Conservation (phyloP, 2,113 vertebrate genomes). For the Daboia siamensis region DNA sequence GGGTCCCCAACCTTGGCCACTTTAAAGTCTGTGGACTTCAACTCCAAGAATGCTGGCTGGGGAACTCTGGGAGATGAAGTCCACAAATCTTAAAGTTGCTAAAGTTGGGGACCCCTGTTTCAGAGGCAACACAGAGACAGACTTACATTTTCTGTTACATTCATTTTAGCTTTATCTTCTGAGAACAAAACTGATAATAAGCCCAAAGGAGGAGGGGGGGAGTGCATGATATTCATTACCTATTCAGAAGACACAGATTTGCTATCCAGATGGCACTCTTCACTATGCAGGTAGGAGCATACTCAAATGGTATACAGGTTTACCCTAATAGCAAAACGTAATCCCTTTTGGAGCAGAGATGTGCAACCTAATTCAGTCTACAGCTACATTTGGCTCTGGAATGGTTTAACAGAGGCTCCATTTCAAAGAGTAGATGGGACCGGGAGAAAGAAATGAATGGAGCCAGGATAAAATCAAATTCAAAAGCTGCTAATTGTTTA, state of each 20-base stretch:
- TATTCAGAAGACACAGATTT: conserved; percentile 15
- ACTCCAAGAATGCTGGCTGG: too few species aligned
- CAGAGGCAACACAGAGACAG: background rate
- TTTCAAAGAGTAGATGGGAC: background rate
- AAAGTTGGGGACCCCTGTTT: background rate
- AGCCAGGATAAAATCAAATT: background rate
- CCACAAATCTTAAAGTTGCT: too few species aligned
- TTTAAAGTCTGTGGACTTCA: too few species aligned
- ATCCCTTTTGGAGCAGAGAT: background rate
- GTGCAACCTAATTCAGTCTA: background rate
- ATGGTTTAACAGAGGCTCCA: background rate
- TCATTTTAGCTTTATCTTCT: background rate
- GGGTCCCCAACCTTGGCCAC: too few species aligned
- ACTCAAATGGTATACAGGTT: background rate
- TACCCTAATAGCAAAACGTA: background rate
- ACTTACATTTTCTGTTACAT: background rate
- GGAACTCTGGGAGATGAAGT: too few species aligned
- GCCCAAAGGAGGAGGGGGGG: background rate
- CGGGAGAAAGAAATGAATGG: background rate
- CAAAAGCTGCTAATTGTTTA: background rate
- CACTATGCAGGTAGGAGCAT: background rate
- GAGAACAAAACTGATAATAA: background rate
- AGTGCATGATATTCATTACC: background rate
- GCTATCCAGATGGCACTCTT: background rate
- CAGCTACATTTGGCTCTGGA: background rate